Conservation (phyloP, 2,797 vertebrate species). For the Enteromius thamalakanensis region DNA sequence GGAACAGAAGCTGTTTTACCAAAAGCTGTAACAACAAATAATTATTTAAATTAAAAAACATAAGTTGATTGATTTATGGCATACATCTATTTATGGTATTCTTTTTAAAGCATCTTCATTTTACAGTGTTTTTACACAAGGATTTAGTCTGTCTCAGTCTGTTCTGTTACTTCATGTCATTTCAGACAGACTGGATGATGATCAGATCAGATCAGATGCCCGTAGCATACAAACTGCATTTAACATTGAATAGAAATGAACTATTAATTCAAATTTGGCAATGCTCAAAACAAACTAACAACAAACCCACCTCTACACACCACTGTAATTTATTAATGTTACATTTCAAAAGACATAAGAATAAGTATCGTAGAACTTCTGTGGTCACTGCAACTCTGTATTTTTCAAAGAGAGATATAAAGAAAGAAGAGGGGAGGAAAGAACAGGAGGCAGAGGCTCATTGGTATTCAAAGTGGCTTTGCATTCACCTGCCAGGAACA, state of each 20-base stretch:
- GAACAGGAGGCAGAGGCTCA: constrained; percentile 70
- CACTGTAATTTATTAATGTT: constrained; percentile 17
- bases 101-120: too few species aligned
- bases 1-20: too few species aligned
- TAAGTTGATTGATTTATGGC: too few species aligned
- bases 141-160: too few species aligned
- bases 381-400: constrained; percentile 39
- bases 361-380: constrained; percentile 7
- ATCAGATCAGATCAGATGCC: too few species aligned
- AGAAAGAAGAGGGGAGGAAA: constrained; percentile 17
- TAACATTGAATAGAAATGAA: not conserved
- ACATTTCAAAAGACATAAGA: constrained; percentile 14
- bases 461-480: constrained; percentile 92
- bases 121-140: too few species aligned
- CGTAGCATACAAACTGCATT: not conserved
- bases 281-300: not conserved
- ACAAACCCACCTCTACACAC: not conserved
- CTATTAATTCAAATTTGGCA: not conserved
- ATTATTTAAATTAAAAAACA: too few species aligned
- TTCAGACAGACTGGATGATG: too few species aligned
- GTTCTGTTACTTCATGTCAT: too few species aligned
- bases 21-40: too few species aligned
- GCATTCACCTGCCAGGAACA: constrained; percentile 92
- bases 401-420: constrained; percentile 34
- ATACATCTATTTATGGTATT: too few species aligned